These are phyloP conservation scores for Miichthys miiuy DNA, from an alignment of 2,797 vertebrate genomes.

Conservation along the genomic window DNA sequence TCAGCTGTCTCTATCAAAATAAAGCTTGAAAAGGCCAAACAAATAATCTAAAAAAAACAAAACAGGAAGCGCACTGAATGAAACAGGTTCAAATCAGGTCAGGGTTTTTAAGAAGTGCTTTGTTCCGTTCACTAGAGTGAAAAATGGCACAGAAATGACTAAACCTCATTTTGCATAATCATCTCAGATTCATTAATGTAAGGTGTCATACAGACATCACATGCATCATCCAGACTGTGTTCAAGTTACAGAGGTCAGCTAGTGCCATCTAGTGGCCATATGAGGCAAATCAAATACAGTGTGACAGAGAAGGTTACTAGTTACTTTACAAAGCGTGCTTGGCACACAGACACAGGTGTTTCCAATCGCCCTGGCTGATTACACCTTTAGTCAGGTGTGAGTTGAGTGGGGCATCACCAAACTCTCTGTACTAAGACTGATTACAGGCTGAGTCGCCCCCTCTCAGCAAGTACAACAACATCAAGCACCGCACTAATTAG, in stretches of 20 bases:
- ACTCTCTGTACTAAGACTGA: background rate
- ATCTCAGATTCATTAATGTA: background rate
- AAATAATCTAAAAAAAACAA: too few species aligned
- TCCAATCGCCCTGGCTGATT: background rate
- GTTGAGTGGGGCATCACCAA: background rate
- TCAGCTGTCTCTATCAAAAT: too few species aligned
- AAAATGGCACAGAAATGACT: background rate
- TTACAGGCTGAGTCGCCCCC: background rate
- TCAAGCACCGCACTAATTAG: background rate
- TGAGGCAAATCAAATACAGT: background rate
- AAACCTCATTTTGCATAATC: background rate
- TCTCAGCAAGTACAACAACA: background rate
- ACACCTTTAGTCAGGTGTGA: background rate
- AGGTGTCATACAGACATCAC: background rate
- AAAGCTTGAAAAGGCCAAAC: too few species aligned
- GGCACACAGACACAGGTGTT: background rate
- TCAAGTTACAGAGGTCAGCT: conserved; percentile 1
- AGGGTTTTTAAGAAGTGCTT: background rate
- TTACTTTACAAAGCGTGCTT: background rate
- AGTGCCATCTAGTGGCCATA: conserved; percentile 58
- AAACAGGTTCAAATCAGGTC: background rate
- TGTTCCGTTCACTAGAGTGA: background rate
- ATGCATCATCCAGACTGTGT: background rate
- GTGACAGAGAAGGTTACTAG: too few species aligned
- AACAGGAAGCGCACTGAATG: rapidly evolving